Conservation (phyloP, 37 sponge, comb jelly and placozoan genomes). For the Mnemiopsis leidyi region DNA sequence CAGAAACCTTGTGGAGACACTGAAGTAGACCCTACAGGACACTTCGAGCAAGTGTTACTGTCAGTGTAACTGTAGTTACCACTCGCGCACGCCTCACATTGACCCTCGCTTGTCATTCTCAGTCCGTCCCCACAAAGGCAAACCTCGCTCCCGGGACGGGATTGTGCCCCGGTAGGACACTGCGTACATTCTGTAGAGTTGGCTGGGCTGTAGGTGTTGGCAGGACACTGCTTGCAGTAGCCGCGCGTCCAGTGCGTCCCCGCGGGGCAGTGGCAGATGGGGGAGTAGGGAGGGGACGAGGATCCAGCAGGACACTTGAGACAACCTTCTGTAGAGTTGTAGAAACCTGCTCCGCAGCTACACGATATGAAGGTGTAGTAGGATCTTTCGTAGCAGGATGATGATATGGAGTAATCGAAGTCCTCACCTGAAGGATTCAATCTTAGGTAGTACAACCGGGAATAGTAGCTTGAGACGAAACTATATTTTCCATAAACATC, state of each 20-base stretch:
- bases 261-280: not conserved
- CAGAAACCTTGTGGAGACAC: not conserved
- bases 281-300: not conserved
- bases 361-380: not conserved
- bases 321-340: not conserved
- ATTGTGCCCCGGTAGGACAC: not conserved
- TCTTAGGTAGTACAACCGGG: not conserved
- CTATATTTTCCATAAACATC: not conserved
- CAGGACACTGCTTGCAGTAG: not conserved
- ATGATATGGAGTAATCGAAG: not conserved
- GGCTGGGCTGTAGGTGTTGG: not conserved
- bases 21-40: not conserved
- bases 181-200: not conserved
- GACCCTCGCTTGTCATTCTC: not conserved
- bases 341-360: not conserved
- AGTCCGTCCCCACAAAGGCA: not conserved
- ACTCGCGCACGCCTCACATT: not conserved
- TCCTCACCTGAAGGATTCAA: not conserved
- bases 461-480: not conserved
- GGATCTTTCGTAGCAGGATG: not conserved
- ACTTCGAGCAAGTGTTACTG: not conserved
- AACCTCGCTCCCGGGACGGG: not conserved
- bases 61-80: conserved; percentile 2
- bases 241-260: not conserved
- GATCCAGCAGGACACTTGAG: not conserved